A percentile compares a stretch with the other conserved stretches of the same genome.
phyloP scores from a whole-genome alignment of 64 coral and sea anemone genomes.

The Actinia equina region DNA sequence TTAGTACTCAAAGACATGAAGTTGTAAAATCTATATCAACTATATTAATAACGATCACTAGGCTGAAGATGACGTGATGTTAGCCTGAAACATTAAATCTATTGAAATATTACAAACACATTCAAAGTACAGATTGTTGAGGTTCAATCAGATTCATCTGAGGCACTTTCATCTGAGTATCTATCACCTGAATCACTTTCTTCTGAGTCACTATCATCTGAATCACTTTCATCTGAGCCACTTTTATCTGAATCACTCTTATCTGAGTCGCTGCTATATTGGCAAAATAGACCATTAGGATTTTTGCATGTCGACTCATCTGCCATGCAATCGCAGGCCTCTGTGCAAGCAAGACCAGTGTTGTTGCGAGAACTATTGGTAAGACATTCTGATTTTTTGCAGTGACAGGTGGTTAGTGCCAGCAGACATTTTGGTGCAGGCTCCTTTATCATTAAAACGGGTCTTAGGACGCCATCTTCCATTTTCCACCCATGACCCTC shows the following conservation, averaged over 20 bases:
- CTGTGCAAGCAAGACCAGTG: constrained; percentile 44
- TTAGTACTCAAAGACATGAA: constrained; percentile 5
- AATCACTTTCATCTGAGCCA: neutral
- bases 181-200: neutral
- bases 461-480: neutral
- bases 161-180: neutral
- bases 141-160: too few relatives aligned
- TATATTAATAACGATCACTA: neutral
- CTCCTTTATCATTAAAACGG: constrained; percentile 37
- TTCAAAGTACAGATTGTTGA: too few relatives aligned
- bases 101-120: too few relatives aligned
- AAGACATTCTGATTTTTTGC: neutral
- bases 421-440: constrained; percentile 33
- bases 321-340: constrained; percentile 68
- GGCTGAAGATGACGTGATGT: too few relatives aligned
- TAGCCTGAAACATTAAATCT: too few relatives aligned
- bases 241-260: neutral
- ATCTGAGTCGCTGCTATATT: constrained; percentile 5
- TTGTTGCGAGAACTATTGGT: constrained; percentile 19
- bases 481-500: constrained; percentile 18
- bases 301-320: neutral
- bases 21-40: neutral
- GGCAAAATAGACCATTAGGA: neutral
- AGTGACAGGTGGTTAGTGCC: neutral
- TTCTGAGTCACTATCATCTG: neutral